Conservation (phyloP, 2,113 vertebrate species). For the Carassius carassius region DNA sequence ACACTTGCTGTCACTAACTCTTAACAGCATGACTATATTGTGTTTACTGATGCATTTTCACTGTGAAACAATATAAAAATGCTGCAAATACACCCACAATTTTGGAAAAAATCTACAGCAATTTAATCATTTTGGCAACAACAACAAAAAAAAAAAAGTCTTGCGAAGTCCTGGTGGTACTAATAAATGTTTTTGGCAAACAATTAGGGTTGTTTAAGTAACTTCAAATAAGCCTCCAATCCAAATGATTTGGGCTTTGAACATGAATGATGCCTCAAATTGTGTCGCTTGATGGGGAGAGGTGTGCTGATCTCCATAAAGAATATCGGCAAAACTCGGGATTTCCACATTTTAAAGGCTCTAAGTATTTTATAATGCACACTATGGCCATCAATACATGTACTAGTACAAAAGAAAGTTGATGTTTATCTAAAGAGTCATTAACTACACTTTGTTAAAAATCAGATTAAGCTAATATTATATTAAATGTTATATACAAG, state of each 20-base stretch:
- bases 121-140: too few species aligned
- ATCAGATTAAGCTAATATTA: background rate
- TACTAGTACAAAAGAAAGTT: background rate
- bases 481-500: background rate
- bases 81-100: too few species aligned
- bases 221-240: background rate
- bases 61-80: too few species aligned
- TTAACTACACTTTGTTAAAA: background rate
- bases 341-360: background rate
- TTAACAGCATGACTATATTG: too few species aligned
- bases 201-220: too few species aligned
- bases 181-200: too few species aligned
- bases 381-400: background rate
- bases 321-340: background rate
- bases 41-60: too few species aligned
- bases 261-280: background rate
- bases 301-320: background rate
- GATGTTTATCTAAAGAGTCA: background rate
- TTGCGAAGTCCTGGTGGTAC: too few species aligned
- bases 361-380: background rate
- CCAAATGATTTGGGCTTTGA: background rate
- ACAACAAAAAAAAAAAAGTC: too few species aligned
- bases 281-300: background rate
- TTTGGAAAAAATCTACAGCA: too few species aligned
- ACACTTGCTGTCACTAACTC: too few species aligned